Conservation (phyloP, 2,113 vertebrate species). For the Bombycilla garrulus region DNA sequence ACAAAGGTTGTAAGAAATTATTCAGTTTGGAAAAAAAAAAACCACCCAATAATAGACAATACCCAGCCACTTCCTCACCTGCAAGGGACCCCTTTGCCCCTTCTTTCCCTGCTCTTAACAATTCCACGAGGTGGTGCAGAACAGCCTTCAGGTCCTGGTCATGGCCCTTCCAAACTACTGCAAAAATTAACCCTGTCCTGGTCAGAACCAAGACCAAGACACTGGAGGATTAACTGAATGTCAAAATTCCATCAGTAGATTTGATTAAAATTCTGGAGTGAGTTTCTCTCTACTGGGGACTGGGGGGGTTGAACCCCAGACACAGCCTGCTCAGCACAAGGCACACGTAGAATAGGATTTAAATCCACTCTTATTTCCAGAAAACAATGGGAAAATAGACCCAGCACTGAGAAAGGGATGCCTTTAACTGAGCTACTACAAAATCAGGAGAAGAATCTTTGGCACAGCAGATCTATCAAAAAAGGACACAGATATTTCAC, state of each 20-base stretch:
- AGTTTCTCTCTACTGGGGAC: neutral
- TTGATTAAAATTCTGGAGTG: neutral
- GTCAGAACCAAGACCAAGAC: neutral
- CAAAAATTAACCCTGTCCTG: neutral
- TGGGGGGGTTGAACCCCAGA: neutral
- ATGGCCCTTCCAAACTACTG: neutral
- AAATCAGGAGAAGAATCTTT: neutral
- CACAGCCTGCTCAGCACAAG: neutral
- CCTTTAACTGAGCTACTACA: neutral
- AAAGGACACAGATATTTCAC: neutral
- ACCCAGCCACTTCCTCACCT: neutral
- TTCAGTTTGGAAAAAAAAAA: too few species aligned
- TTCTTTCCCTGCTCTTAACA: neutral
- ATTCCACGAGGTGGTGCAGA: neutral
- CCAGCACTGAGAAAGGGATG: neutral
- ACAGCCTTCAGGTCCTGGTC: neutral
- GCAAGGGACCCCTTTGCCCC: neutral
- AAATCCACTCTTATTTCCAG: neutral
- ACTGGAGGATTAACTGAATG: rapidly evolving
- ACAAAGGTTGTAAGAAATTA: neutral
- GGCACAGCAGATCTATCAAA: neutral
- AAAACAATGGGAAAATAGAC: neutral
- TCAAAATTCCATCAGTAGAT: neutral
- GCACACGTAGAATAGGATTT: neutral
- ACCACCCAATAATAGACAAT: neutral